These are phyloP conservation scores for Epinotia ramella DNA, from an alignment of 2,888 invertebrate genomes.

Conservation along the genomic window DNA sequence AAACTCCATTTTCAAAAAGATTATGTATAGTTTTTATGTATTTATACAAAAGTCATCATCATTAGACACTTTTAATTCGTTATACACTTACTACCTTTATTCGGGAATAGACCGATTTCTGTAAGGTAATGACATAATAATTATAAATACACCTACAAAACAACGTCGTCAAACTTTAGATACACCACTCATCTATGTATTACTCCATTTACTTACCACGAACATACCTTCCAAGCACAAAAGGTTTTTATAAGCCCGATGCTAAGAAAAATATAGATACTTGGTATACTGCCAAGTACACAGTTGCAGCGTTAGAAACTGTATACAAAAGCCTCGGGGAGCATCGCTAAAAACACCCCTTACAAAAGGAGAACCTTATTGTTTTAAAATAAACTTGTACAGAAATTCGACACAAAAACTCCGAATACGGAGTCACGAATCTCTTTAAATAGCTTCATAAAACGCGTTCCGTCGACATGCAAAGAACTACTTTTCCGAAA, in stretches of 20 bases:
- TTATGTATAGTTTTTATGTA: too few species aligned
- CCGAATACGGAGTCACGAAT: conserved; percentile 52
- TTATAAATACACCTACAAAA: too few species aligned
- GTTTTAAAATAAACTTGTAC: conserved; percentile 34
- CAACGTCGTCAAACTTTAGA: too few species aligned
- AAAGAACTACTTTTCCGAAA: not conserved
- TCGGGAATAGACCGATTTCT: too few species aligned
- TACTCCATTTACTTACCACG: too few species aligned
- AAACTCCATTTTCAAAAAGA: too few species aligned
- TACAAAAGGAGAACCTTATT: conserved; percentile 8
- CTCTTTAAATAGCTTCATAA: conserved; percentile 56
- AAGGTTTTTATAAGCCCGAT: not conserved
- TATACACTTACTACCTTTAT: too few species aligned
- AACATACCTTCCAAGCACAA: not conserved
- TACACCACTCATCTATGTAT: too few species aligned
- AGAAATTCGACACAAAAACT: conserved; percentile 51
- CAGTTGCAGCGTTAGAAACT: conserved; percentile 12
- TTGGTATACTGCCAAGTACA: conserved; percentile 28
- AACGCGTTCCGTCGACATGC: conserved; percentile 51
- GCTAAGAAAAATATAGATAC: not conserved
- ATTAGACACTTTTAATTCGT: too few species aligned
- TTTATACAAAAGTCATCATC: too few species aligned
- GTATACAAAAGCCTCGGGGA: conserved; percentile 6
- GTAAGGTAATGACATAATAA: too few species aligned
- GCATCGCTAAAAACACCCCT: conserved; percentile 9